Evolutionary conservation across 2,113 vertebrate species (phyloP).

Genomic region (Trematomus loennbergii): DNA sequence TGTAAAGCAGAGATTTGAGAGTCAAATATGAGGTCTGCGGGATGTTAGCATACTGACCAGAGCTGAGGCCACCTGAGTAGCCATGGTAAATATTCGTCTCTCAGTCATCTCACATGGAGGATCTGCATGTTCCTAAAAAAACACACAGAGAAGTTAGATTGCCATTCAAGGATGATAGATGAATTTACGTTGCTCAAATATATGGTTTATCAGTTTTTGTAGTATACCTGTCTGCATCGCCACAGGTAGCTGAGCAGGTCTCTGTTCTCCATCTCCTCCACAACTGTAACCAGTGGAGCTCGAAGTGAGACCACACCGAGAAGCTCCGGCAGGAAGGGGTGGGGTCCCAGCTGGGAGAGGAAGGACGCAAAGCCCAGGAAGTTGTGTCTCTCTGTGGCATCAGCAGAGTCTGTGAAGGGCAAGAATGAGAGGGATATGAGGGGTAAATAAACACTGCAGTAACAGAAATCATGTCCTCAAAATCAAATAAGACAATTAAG

Average conservation of each 20-base stretch:
- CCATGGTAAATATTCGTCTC: conserved; percentile 82
- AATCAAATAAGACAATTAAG: neutral
- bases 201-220: neutral
- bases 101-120: conserved; percentile 81
- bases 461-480: neutral
- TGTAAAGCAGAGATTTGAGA: conserved; percentile 17
- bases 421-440: neutral
- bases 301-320: conserved; percentile 83
- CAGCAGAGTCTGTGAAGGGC: conserved; percentile 76
- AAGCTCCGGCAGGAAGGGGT: conserved; percentile 84
- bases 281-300: conserved; percentile 83
- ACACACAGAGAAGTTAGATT: neutral
- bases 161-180: neutral
- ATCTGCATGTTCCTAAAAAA: conserved; percentile 71
- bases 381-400: conserved; percentile 75
- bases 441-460: neutral
- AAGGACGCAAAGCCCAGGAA: conserved; percentile 86
- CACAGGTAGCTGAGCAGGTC: conserved; percentile 85
- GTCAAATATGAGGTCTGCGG: conserved; percentile 3
- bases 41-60: conserved; percentile 75
- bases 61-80: conserved; percentile 81
- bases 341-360: conserved; percentile 83
- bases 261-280: conserved; percentile 85
- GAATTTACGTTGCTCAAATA: neutral
- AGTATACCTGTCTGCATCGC: conserved; percentile 81